Evolutionary conservation across 2,797 vertebrate species (phyloP).

Genomic region (Lates japonicus): DNA sequence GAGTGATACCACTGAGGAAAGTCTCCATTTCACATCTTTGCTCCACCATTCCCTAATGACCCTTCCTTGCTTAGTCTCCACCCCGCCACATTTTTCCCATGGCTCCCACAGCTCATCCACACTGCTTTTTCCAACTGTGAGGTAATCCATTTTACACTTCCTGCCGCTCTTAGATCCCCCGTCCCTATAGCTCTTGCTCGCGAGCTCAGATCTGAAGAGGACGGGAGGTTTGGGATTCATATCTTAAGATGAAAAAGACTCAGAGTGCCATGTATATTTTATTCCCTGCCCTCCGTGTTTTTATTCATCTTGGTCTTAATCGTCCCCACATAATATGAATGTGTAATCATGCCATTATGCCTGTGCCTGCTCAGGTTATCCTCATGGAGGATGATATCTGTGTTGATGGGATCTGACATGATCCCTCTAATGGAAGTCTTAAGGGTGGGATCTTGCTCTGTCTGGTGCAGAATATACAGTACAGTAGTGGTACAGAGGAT

Average conservation of each 20-base stretch:
- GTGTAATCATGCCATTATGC: slow-evolving; percentile 68
- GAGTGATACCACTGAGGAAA: slow-evolving; percentile 52
- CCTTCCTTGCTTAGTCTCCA: slow-evolving; percentile 37
- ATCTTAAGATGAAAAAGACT: slow-evolving; percentile 64
- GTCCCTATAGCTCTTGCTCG: slow-evolving; percentile 37
- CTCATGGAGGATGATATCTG: slow-evolving; percentile 44
- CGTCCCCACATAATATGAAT: slow-evolving; percentile 66
- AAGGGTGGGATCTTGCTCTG: slow-evolving; percentile 29
- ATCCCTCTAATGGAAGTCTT: slow-evolving; percentile 62
- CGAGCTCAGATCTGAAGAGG: slow-evolving; percentile 62
- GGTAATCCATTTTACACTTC: slow-evolving; percentile 75
- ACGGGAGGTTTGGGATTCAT: slow-evolving; percentile 49
- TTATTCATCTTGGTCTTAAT: slow-evolving; percentile 70
- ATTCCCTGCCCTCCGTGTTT: slow-evolving; percentile 56
- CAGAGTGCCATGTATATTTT: slow-evolving; percentile 72
- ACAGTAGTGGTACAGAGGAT: slow-evolving; percentile 38
- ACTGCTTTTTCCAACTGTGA: slow-evolving; percentile 58
- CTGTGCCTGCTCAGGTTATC: slow-evolving; percentile 58
- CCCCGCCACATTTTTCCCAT: slow-evolving; percentile 54
- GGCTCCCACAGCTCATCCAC: slow-evolving; percentile 60
- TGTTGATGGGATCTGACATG: slow-evolving; percentile 59
- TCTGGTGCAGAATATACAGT: slow-evolving; percentile 31
- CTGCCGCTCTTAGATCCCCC: slow-evolving; percentile 45
- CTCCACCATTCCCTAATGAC: slow-evolving; percentile 61
- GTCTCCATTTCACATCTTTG: slow-evolving; percentile 67